Base-by-base conservation (phyloP, 2,888 invertebrate genomes). In the Prenolepis imparis region DNA sequence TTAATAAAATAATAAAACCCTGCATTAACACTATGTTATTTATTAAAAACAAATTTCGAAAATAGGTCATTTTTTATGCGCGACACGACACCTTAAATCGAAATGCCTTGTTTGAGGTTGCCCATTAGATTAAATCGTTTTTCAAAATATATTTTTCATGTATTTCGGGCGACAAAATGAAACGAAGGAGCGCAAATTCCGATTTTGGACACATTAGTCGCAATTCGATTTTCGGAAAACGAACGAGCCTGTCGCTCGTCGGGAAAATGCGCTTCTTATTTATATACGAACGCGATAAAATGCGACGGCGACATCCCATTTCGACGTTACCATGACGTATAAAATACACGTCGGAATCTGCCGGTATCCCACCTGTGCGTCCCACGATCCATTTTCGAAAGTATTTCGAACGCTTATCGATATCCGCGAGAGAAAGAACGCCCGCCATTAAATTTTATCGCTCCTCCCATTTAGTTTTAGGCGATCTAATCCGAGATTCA, bases 301-400 rank as follows among this genome's bases (percentile, higher is more conserved):
- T 75, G 80, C 66, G 61, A 85, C 82, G 74, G 55, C 41, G 68
- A 68, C 57, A 32, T 78, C 41, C 70, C 59, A 44, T 32, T 41
- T 12, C 72, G 59, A 44, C 36, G 59, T 80, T 59, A 44, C 72
- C 18, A 36, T 36, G 36, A 70, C 44, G 41, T 70, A 28, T 28
- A 70, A 70, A 80, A 59, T 72, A 72, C 72, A 72, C n/a, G 36
- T 80, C 44, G 21, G 59, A 80, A 59, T 80, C 44, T 59, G 21
- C 55, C 55, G 9, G 44, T 28, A 41, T 44, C 55, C 52, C 64
- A 55, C 70, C 70, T 80, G 77, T 28, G 36, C 52, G 12, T 39
- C 61, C 52, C 70, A 55, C 83, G 84, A 85, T 84, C 78, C 84
- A 88, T 88, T 88, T 84, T 68, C 83, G 80, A 82, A 83, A 88